These are phyloP conservation scores for Muntiacus muntjak DNA, from an alignment of 2,113 vertebrate genomes.

Conservation along the genomic window DNA sequence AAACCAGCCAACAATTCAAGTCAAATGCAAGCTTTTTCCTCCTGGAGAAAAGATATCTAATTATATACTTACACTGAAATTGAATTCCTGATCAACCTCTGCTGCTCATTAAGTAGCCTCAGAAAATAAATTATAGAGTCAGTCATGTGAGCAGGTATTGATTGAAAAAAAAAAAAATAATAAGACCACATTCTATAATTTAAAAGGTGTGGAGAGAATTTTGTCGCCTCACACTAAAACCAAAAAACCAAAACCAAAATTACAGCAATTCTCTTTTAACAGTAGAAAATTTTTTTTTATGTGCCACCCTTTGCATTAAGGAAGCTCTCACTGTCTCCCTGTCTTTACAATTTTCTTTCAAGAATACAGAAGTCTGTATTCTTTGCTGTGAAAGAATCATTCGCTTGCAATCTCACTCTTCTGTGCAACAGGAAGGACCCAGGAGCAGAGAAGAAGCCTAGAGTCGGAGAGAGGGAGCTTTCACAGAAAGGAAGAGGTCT, in stretches of 20 bases:
- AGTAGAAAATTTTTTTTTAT: not conserved
- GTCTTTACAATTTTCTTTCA: not conserved
- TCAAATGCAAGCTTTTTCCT: not conserved
- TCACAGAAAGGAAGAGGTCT: not conserved
- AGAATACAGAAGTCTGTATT: not conserved
- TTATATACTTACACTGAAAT: not conserved
- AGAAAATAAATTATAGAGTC: not conserved
- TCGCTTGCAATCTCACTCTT: not conserved
- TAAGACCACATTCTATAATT: not conserved
- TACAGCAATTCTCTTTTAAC: not conserved
- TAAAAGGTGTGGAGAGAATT: not conserved
- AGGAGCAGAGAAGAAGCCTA: accelerated
- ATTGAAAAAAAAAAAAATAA: not conserved
- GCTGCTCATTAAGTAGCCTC: not conserved
- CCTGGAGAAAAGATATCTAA: not conserved
- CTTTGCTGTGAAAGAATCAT: not conserved
- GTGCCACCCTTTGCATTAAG: not conserved
- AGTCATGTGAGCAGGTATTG: not conserved
- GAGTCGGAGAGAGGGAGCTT: not conserved
- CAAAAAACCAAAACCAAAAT: not conserved
- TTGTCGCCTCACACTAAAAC: not conserved
- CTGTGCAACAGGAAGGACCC: accelerated
- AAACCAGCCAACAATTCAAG: not conserved
- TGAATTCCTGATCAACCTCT: not conserved
- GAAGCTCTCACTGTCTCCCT: not conserved